Percentiles rank a stretch among this genome's conserved stretches.
Evolutionary conservation across 2,113 vertebrate species (phyloP).

Genomic region (Oxyruncus cristatus): DNA sequence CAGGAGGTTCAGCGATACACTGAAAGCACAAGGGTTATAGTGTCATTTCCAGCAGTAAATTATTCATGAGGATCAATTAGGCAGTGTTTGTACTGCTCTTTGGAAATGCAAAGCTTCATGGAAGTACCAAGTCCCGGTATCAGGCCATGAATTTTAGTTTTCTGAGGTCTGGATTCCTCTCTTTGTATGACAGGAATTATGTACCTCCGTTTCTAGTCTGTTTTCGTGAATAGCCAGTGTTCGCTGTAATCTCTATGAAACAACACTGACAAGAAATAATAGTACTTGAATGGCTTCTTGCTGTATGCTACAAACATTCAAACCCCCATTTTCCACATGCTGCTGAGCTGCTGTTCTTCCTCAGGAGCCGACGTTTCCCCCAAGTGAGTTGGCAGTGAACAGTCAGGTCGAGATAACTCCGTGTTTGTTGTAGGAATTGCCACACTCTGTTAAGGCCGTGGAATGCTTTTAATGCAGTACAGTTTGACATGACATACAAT

Average conservation of each 20-base stretch:
- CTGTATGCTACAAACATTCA: background rate
- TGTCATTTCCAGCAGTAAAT: slow-evolving; percentile 41
- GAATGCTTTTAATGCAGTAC: background rate
- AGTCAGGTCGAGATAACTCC: background rate
- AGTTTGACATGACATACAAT: background rate
- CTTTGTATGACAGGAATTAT: background rate
- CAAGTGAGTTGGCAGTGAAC: background rate
- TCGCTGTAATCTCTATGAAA: background rate
- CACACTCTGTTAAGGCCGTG: background rate
- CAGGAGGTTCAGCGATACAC: background rate
- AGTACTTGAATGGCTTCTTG: background rate
- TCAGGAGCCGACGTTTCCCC: background rate
- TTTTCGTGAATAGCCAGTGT: background rate
- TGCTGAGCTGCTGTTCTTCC: background rate
- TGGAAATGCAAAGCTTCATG: background rate
- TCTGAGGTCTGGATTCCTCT: background rate
- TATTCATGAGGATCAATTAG: slow-evolving; percentile 54
- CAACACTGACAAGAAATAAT: background rate
- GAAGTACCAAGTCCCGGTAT: background rate
- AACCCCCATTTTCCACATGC: background rate
- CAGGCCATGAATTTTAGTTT: background rate
- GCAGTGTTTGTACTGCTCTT: slow-evolving; percentile 22
- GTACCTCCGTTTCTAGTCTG: background rate
- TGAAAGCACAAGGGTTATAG: background rate
- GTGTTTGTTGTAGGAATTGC: background rate